Percentiles rank a stretch among this genome's conserved stretches.
phyloP scores from a whole-genome alignment of 92 coral and sea anemone genomes.

The Umimayanthus chanpuru region DNA sequence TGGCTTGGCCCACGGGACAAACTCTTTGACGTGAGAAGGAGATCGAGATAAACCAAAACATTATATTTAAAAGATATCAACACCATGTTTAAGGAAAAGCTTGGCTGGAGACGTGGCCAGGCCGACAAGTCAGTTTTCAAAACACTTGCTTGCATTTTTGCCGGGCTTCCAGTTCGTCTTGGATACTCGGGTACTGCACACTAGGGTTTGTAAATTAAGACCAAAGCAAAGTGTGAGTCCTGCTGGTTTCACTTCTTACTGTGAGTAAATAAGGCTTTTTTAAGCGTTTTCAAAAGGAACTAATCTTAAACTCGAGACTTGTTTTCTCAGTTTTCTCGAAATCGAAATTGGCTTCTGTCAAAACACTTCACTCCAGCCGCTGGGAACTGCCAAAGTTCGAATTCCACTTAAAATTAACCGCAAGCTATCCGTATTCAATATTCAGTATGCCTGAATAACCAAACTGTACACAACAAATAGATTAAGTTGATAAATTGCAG shows the following conservation, averaged over 20 bases:
- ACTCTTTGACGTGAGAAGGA: neutral
- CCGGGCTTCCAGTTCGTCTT: conserved; percentile 8
- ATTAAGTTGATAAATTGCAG: conserved; percentile 46
- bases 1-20: conserved; percentile 20
- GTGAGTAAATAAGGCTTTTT: neutral
- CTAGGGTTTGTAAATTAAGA: conserved; percentile 6
- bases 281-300: neutral
- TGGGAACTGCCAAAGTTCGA: neutral
- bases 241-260: conserved; percentile 19
- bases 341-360: neutral
- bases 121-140: conserved; percentile 25
- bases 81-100: neutral
- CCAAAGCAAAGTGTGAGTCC: conserved; percentile 15
- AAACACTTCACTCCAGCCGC: neutral
- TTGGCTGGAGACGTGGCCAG: conserved; percentile 13
- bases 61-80: conserved; percentile 36
- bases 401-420: neutral
- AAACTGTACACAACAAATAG: conserved; percentile 44
- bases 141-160: conserved; percentile 33
- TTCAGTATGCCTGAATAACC: conserved; percentile 33
- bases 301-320: neutral
- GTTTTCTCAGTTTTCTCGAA: neutral
- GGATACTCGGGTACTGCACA: conserved; percentile 18
- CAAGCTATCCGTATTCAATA: conserved; percentile 17
- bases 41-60: conserved; percentile 9